These are phyloP conservation scores for Agriopis marginaria DNA, from an alignment of 2,888 invertebrate genomes.

Conservation along the genomic window DNA sequence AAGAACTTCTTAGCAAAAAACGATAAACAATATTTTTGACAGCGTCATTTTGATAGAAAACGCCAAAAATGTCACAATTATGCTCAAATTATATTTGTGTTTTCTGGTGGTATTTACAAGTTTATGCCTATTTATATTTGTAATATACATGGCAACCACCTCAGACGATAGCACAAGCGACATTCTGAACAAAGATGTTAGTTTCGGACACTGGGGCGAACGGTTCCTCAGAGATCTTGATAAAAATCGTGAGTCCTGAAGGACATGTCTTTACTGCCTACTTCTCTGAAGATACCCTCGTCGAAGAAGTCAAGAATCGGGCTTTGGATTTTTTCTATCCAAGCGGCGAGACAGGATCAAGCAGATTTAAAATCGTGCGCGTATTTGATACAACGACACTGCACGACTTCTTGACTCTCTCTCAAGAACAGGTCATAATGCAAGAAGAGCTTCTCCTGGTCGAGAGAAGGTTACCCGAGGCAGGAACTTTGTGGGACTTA, in stretches of 20 bases:
- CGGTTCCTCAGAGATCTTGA: slow-evolving; percentile 60
- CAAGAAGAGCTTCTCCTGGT: slow-evolving; percentile 75
- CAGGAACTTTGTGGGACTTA: slow-evolving; percentile 76
- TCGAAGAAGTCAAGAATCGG: slow-evolving; percentile 76
- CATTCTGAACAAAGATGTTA: slow-evolving; percentile 58
- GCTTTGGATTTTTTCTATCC: slow-evolving; percentile 77
- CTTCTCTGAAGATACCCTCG: slow-evolving; percentile 72
- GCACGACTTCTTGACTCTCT: slow-evolving; percentile 74
- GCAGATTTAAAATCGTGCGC: slow-evolving; percentile 73
- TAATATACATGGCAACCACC: slow-evolving; percentile 45
- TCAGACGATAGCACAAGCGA: background rate
- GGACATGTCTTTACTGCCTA: slow-evolving; percentile 70
- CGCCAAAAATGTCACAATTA: slow-evolving; percentile 50
- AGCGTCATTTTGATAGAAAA: slow-evolving; percentile 20
- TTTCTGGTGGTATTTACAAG: slow-evolving; percentile 63
- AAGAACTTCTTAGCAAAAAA: slow-evolving; percentile 14
- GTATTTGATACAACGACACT: slow-evolving; percentile 72
- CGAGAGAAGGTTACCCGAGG: slow-evolving; percentile 72
- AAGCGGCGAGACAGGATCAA: slow-evolving; percentile 68
- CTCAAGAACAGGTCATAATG: slow-evolving; percentile 71
- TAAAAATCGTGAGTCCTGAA: slow-evolving; percentile 77
- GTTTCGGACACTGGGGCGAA: slow-evolving; percentile 68
- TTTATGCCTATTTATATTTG: slow-evolving; percentile 57
- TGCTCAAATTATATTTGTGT: slow-evolving; percentile 65
- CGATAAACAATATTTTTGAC: slow-evolving; percentile 18